These are phyloP conservation scores for Bombus superbus DNA, from an alignment of 1,140 invertebrate species.

Conservation along the genomic window DNA sequence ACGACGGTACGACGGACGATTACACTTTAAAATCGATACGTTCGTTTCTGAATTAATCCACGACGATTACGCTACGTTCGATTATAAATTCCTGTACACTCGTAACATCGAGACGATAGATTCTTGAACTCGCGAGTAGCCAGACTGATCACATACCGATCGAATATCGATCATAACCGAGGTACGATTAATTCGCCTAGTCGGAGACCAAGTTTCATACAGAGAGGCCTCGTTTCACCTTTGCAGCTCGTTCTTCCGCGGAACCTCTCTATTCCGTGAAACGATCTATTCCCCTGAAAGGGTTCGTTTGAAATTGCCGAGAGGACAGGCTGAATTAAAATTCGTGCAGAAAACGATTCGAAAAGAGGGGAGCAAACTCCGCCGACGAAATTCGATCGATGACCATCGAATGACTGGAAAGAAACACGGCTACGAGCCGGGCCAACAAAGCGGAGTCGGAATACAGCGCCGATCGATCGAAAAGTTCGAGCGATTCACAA, in stretches of 20 bases:
- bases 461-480: slow-evolving; percentile 28
- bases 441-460: not conserved
- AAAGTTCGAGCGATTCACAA: slow-evolving; percentile 38
- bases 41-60: too few relatives aligned
- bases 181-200: not conserved
- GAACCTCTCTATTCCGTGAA: not conserved
- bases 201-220: not conserved
- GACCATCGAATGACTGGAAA: slow-evolving; percentile 7
- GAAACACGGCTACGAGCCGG: not conserved
- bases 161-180: not conserved
- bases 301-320: not conserved
- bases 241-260: not conserved
- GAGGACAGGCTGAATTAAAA: slow-evolving; percentile 4
- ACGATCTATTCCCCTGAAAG: not conserved
- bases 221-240: not conserved
- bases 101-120: too few relatives aligned
- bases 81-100: too few relatives aligned
- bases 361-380: not conserved
- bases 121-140: not conserved
- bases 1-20: too few relatives aligned
- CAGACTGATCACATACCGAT: not conserved
- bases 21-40: too few relatives aligned
- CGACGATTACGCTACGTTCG: too few relatives aligned
- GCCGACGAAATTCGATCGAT: slow-evolving; percentile 26
- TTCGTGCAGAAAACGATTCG: not conserved